Conservation (phyloP, 2,888 invertebrate genomes). For the Heliconius hortense region DNA sequence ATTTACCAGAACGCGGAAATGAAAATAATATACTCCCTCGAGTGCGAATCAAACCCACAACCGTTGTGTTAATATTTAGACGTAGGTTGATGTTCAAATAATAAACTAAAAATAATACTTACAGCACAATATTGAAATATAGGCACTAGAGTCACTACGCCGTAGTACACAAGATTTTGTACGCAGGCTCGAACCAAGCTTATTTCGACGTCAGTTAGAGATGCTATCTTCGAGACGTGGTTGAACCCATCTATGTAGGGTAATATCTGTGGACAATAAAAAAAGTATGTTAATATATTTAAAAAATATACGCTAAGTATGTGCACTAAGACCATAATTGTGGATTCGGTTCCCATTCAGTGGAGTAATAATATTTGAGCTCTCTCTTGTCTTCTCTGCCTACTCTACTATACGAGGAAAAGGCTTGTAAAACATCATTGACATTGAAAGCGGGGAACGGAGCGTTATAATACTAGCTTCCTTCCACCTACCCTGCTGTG, state of each 20-base stretch:
- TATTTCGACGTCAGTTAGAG: conserved; percentile 90
- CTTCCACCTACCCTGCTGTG: too few relatives aligned
- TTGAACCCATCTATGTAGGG: conserved; percentile 91
- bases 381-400: too few relatives aligned
- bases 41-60: neutral
- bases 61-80: neutral
- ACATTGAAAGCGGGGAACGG: too few relatives aligned
- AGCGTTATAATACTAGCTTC: too few relatives aligned
- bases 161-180: conserved; percentile 90
- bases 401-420: too few relatives aligned
- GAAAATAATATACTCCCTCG: neutral
- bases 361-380: neutral
- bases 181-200: conserved; percentile 91
- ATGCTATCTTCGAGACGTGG: conserved; percentile 90
- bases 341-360: too few relatives aligned
- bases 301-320: too few relatives aligned
- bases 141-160: conserved; percentile 87
- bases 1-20: neutral
- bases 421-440: too few relatives aligned
- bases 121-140: conserved; percentile 91
- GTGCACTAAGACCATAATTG: neutral
- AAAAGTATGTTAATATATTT: neutral
- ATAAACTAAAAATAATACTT: conserved; percentile 46
- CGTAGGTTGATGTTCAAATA: neutral
- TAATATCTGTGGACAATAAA: conserved; percentile 81